phyloP scores from a whole-genome alignment of 37 sponge, comb jelly and placozoan genomes.

The Halichondria panicea region DNA sequence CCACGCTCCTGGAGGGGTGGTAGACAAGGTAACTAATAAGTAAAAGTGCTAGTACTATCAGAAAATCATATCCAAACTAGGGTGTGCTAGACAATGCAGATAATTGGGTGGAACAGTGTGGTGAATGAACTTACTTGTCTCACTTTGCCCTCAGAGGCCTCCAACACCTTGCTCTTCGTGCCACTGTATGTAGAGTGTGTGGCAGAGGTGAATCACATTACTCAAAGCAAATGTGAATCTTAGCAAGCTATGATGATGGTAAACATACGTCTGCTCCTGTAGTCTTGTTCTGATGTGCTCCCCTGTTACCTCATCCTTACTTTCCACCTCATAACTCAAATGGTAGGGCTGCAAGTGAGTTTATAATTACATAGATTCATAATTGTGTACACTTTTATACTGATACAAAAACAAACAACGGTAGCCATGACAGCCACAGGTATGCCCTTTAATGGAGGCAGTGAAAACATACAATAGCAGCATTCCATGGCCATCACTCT shows the following conservation, averaged over 20 bases:
- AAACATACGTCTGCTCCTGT: conserved; percentile 72
- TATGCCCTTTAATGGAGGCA: no score
- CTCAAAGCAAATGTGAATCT: not conserved
- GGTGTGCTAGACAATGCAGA: not conserved
- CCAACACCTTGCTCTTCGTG: conserved; percentile 79
- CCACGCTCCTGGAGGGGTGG: conserved; percentile 64
- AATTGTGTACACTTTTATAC: no score
- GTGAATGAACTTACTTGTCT: conserved; percentile 58
- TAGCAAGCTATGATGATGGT: not conserved
- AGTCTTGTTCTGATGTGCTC: conserved; percentile 66
- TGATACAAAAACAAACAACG: no score
- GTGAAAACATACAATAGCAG: no score
- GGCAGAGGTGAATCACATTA: not conserved
- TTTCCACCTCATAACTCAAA: conserved; percentile 44
- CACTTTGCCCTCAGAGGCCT: conserved; percentile 49
- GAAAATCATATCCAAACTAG: not conserved
- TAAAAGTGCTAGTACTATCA: not conserved
- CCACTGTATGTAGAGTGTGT: conserved; percentile 58
- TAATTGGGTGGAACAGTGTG: not conserved
- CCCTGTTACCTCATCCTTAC: conserved; percentile 54
- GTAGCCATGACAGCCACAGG: no score
- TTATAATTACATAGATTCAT: not conserved
- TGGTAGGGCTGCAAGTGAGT: conserved; percentile 65
- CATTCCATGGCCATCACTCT: no score
- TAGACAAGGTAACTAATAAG: not conserved